phyloP scores from a whole-genome alignment of 1,140 invertebrate species.

The Leptinotarsa undecemlineata region DNA sequence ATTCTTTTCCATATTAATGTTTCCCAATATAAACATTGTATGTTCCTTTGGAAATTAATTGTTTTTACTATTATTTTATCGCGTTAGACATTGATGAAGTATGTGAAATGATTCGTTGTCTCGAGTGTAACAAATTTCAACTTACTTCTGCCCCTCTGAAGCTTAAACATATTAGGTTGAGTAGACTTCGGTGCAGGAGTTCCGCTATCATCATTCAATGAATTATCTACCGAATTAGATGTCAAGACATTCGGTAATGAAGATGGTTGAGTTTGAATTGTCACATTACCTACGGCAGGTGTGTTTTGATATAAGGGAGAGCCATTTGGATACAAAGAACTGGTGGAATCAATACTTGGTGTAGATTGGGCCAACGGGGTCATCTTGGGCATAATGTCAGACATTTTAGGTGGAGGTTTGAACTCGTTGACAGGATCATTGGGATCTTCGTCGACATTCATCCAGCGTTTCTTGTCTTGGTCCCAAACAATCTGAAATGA shows the following conservation, averaged over 20 bases:
- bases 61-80: too few relatives aligned
- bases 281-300: slow-evolving; percentile 20
- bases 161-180: slow-evolving; percentile 74
- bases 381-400: slow-evolving; percentile 58
- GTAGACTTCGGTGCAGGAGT: slow-evolving; percentile 54
- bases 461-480: slow-evolving; percentile 79
- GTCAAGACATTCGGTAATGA: slow-evolving; percentile 40
- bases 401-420: slow-evolving; percentile 77
- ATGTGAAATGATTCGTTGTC: too few relatives aligned
- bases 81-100: too few relatives aligned
- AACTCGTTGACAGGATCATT: slow-evolving; percentile 63
- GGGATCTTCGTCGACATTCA: slow-evolving; percentile 76
- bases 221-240: slow-evolving; percentile 37
- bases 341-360: slow-evolving; percentile 22
- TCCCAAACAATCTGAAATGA: slow-evolving; percentile 87
- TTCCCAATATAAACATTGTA: too few relatives aligned
- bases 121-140: neutral
- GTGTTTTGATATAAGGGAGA: neutral
- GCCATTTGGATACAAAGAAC: neutral
- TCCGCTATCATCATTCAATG: slow-evolving; percentile 15
- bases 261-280: slow-evolving; percentile 18
- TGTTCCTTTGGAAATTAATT: too few relatives aligned
- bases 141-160: slow-evolving; percentile 70
- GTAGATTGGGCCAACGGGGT: slow-evolving; percentile 11
- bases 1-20: too few relatives aligned